Percentiles rank a stretch among this genome's conserved stretches.
phyloP scores from a whole-genome alignment of 2,888 invertebrate genomes.

The Synergus laeviventris region DNA sequence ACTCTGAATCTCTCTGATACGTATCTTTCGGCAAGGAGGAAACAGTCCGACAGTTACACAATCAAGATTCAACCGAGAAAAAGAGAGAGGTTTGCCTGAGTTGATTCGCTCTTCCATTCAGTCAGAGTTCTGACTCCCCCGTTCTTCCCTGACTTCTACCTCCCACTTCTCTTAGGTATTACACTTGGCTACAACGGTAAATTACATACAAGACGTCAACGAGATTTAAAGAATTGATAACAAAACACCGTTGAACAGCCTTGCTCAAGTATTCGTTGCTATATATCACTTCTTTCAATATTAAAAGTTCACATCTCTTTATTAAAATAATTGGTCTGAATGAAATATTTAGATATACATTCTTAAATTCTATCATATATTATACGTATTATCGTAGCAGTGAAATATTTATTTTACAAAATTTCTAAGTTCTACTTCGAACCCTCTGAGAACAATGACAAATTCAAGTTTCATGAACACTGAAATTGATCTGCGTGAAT shows the following conservation, averaged over 20 bases:
- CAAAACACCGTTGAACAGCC: conserved; percentile 13
- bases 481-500: conserved; percentile 4
- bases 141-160: conserved; percentile 28
- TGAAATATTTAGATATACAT: background rate
- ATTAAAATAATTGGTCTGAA: background rate
- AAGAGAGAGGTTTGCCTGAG: conserved; percentile 53
- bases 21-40: conserved; percentile 40
- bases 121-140: conserved; percentile 49
- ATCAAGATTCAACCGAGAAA: conserved; percentile 42
- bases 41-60: conserved; percentile 32
- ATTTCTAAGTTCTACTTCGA: background rate
- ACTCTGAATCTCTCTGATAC: conserved; percentile 32
- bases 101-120: conserved; percentile 63
- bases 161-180: conserved; percentile 34
- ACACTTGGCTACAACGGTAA: conserved; percentile 57
- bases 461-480: background rate
- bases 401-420: background rate
- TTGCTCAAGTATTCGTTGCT: background rate
- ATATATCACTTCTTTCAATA: background rate
- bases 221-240: conserved; percentile 46
- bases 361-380: background rate
- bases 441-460: background rate
- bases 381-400: background rate
- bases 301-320: background rate
- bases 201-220: conserved; percentile 45